A percentile compares a stretch with the other conserved stretches of the same genome.
phyloP scores from a whole-genome alignment of 2,113 vertebrate genomes.

The Pituophis catenifer region DNA sequence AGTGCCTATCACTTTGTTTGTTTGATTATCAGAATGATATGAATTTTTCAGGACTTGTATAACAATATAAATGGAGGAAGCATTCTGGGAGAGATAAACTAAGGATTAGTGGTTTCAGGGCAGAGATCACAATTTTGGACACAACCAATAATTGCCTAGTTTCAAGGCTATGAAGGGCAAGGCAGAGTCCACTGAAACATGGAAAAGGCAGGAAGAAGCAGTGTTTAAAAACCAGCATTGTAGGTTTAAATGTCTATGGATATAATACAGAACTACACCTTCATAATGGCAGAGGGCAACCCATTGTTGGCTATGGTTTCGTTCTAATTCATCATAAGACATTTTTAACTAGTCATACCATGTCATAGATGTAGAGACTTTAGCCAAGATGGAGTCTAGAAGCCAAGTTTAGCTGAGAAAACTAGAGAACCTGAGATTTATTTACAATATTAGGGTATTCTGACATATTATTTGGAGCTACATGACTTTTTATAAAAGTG shows the following conservation, averaged over 20 bases:
- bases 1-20: background rate
- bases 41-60: background rate
- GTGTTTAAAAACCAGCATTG: background rate
- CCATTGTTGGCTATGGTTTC: background rate
- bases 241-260: background rate
- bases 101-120: background rate
- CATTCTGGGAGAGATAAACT: background rate
- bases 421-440: background rate
- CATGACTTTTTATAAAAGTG: background rate
- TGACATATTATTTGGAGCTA: background rate
- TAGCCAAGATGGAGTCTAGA: background rate
- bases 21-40: background rate
- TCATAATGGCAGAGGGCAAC: background rate
- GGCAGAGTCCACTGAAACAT: background rate
- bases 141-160: background rate
- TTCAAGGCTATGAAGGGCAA: background rate
- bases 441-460: background rate
- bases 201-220: background rate
- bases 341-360: background rate
- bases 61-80: background rate
- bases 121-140: background rate
- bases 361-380: background rate
- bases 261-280: background rate
- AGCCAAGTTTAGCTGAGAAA: background rate
- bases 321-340: background rate